Evolutionary conservation across 1,140 invertebrate species (phyloP).

Genomic region (Eupeodes corollae): DNA sequence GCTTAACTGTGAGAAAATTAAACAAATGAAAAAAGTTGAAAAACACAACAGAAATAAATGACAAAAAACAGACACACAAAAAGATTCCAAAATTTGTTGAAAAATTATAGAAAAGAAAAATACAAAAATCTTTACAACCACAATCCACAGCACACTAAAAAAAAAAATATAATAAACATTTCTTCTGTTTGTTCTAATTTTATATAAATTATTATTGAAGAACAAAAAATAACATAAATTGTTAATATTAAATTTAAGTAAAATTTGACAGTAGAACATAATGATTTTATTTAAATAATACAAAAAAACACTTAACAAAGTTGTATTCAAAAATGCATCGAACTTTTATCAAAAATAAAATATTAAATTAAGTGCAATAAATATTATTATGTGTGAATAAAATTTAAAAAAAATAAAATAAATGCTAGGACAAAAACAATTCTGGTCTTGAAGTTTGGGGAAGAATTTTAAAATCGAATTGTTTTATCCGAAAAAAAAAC

Average conservation of each 20-base stretch:
- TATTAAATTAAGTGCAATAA: neutral
- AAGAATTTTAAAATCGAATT: conserved; percentile 34
- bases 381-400: conserved; percentile 11
- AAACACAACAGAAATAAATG: conserved; percentile 12
- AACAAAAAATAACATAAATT: neutral
- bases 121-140: neutral
- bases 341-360: neutral
- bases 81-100: conserved; percentile 1
- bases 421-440: conserved; percentile 14
- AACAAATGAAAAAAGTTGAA: conserved; percentile 18
- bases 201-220: too few species aligned
- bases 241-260: conserved; percentile 6
- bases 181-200: too few species aligned
- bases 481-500: conserved; percentile 11
- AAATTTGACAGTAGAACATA: neutral
- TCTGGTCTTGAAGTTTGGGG: conserved; percentile 35
- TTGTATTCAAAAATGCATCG: neutral
- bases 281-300: neutral
- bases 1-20: conserved; percentile 35
- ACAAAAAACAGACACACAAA: conserved; percentile 9
- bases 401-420: neutral
- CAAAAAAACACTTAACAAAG: conserved; percentile 5
- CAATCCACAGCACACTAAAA: too few species aligned
- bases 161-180: neutral
- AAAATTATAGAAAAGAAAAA: conserved; percentile 1